phyloP scores from a whole-genome alignment of 2,113 vertebrate species.

The Vicugna pacos region DNA sequence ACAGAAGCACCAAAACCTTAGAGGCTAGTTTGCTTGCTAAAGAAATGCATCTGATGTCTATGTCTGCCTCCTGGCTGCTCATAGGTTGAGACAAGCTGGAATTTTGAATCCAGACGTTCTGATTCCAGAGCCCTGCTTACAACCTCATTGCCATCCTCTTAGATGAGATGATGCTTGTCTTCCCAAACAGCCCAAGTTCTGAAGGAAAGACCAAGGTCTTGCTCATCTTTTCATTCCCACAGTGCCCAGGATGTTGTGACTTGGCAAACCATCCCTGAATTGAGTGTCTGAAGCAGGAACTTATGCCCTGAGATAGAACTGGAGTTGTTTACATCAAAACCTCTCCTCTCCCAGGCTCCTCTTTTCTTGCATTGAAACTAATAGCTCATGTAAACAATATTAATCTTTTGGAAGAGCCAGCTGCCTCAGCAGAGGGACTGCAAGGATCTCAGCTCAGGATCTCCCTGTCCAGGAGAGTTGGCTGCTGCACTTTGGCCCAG shows the following conservation, averaged over 20 bases:
- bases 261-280: neutral
- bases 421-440: neutral
- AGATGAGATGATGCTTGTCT: neutral
- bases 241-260: neutral
- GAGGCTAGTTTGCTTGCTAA: neutral
- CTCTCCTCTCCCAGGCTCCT: slow-evolving; percentile 16
- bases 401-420: slow-evolving; percentile 64
- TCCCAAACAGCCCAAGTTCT: neutral
- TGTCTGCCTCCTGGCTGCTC: neutral
- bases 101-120: neutral
- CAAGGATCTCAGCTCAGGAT: neutral
- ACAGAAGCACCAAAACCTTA: neutral
- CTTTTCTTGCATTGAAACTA: slow-evolving; percentile 40
- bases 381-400: slow-evolving; percentile 48
- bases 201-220: neutral
- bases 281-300: neutral
- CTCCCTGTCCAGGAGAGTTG: neutral
- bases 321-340: slow-evolving; percentile 38
- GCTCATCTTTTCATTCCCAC: neutral
- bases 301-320: neutral
- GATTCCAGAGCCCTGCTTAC: neutral
- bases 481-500: neutral
- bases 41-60: neutral
- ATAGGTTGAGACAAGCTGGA: neutral
- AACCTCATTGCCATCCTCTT: neutral